Evolutionary conservation across 2,113 vertebrate species (phyloP), one percentile per base, ranked within the genome.

Genomic region (Xenopus borealis): DNA sequence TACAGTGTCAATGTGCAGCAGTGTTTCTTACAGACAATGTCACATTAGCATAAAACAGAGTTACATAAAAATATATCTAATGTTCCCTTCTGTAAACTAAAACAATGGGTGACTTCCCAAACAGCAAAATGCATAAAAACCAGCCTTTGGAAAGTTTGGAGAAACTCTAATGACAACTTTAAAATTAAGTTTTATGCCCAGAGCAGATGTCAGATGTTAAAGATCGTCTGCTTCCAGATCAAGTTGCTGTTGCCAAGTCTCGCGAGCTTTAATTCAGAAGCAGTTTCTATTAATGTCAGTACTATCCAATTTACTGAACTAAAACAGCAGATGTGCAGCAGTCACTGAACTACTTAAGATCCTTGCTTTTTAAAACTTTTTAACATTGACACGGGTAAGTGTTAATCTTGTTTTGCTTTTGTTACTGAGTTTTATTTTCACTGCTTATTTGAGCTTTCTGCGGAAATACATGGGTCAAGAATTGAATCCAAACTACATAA

Each of bases 221-320:
- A 87, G 85, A 72, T 46, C 6, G 81, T 73, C 83, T 83, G 85
- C 80, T 69, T 70, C 78, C 81, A 64, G 85, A 79, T 81, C 81
- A 12, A 84, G 84, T 40, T 79, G 86, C 88, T 47, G 78, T 82
- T 88, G 88, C 86, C 88, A 88, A 58, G 81, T 92, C 91, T 91
- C 88, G 89, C 89, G 88, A 93, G 89, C 87, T 85, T 82, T 86
- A 78, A 84, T 81, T 86, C 88, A 82, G 83, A 78, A 86, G 79
- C 82, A 82, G 86, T 85, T 80, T 85, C 87, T 91, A 83, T 81
- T 81, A 86, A 89, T 91, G 88, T 88, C 90, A 88, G 81, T 62
- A 23, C 85, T 0, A 84, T 79, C 85, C 88, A 83, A 84, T 86
- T 84, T 77, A 69, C 83, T 50, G 83, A 81, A 87, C 86, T 45